These are phyloP conservation scores for Ptyas mucosa DNA, from an alignment of 2,113 vertebrate species.

Conservation along the genomic window DNA sequence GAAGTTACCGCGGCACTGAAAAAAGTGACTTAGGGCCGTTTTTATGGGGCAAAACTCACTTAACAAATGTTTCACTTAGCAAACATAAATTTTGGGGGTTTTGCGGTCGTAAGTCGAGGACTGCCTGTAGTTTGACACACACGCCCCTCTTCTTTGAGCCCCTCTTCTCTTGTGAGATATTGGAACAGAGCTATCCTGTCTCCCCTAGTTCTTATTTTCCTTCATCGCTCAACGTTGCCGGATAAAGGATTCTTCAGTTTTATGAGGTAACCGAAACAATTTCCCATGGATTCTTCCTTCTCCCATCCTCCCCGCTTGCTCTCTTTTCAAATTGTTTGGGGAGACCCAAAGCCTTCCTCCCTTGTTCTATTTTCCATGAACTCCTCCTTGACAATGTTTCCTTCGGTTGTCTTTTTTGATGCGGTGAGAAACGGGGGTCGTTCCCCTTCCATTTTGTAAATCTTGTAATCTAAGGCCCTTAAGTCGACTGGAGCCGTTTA, in stretches of 20 bases:
- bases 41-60: no score
- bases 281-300: slow-evolving; percentile 12
- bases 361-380: neutral
- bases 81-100: no score
- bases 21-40: no score
- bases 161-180: neutral
- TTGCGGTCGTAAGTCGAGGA: no score
- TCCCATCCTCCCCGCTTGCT: slow-evolving; percentile 25
- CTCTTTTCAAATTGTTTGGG: slow-evolving; percentile 17
- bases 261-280: neutral
- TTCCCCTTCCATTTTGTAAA: slow-evolving; percentile 97
- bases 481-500: slow-evolving; percentile 81
- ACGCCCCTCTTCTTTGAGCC: neutral
- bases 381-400: slow-evolving; percentile 74
- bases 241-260: neutral
- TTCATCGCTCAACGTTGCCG: neutral
- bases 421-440: slow-evolving; percentile 27
- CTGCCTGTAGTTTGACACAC: neutral
- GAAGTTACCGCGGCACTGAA: no score
- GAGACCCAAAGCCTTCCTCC: slow-evolving; percentile 17
- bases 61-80: no score
- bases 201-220: neutral
- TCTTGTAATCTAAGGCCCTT: slow-evolving; percentile 93
- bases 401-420: slow-evolving; percentile 50
- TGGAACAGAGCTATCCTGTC: neutral